Evolutionary conservation across 2,888 invertebrate genomes (phyloP).

Genomic region (Eucera pruinosa): DNA sequence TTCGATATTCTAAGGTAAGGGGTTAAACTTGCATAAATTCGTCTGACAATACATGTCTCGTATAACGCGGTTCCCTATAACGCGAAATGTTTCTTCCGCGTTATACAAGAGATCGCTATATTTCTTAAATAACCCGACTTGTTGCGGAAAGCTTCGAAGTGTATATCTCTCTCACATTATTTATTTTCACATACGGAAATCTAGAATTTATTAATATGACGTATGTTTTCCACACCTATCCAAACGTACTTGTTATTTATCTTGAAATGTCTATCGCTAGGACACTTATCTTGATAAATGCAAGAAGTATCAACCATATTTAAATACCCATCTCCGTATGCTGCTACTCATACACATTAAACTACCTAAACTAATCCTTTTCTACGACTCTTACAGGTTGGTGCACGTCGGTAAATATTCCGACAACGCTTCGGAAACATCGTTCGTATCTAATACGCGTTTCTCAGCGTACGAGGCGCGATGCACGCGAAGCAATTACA

Average conservation of each 20-base stretch:
- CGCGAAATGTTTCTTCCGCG: too few relatives aligned
- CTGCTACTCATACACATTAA: too few relatives aligned
- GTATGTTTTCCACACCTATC: neutral
- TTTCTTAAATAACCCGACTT: too few relatives aligned
- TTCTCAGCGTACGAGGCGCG: constrained; percentile 15
- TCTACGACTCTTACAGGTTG: neutral
- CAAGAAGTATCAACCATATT: neutral
- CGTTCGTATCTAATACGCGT: constrained; percentile 27
- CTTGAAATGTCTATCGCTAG: neutral
- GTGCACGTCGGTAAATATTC: constrained; percentile 22
- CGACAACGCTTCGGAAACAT: constrained; percentile 20
- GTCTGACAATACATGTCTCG: too few relatives aligned
- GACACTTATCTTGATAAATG: neutral
- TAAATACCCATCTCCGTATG: neutral
- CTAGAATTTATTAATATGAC: too few relatives aligned
- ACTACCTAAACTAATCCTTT: neutral
- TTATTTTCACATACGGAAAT: too few relatives aligned
- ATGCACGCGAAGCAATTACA: constrained; percentile 51
- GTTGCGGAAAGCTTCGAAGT: too few relatives aligned
- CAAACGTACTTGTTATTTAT: neutral
- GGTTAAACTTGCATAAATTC: too few relatives aligned
- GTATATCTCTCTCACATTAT: too few relatives aligned
- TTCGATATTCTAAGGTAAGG: too few relatives aligned
- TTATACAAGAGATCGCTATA: too few relatives aligned
- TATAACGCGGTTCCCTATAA: too few relatives aligned